Conservation (phyloP, 1,140 invertebrate species). For the Bradysia coprophila region DNA sequence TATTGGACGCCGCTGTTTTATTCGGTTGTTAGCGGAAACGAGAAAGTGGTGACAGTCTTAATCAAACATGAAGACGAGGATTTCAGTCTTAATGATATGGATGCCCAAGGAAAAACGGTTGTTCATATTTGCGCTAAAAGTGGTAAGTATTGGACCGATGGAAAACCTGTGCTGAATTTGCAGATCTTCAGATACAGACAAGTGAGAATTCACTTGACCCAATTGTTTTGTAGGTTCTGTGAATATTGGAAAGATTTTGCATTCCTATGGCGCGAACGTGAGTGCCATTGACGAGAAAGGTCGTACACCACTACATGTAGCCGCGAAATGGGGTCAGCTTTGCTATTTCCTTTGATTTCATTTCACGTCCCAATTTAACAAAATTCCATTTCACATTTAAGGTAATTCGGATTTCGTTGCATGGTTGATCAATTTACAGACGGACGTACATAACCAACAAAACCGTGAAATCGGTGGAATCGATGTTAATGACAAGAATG, state of each 20-base stretch:
- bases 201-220: background rate
- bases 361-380: background rate
- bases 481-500: constrained; percentile 5
- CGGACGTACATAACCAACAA: background rate
- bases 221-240: background rate
- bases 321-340: background rate
- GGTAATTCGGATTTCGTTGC: background rate
- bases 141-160: background rate
- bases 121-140: background rate
- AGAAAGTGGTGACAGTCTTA: background rate
- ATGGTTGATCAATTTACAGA: background rate
- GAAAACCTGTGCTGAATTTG: background rate
- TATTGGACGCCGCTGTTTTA: background rate
- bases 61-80: background rate
- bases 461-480: constrained; percentile 4
- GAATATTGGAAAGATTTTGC: background rate
- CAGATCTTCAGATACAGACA: too few species aligned
- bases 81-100: background rate
- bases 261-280: constrained; percentile 5
- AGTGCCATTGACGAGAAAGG: constrained; percentile 4
- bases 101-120: background rate
- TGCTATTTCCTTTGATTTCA: background rate
- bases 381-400: background rate
- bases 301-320: constrained; percentile 6
- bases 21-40: background rate